Percentiles rank a stretch among this genome's conserved stretches.
Evolutionary conservation across 2,113 vertebrate genomes (phyloP).

Genomic region (Catagonus wagneri): DNA sequence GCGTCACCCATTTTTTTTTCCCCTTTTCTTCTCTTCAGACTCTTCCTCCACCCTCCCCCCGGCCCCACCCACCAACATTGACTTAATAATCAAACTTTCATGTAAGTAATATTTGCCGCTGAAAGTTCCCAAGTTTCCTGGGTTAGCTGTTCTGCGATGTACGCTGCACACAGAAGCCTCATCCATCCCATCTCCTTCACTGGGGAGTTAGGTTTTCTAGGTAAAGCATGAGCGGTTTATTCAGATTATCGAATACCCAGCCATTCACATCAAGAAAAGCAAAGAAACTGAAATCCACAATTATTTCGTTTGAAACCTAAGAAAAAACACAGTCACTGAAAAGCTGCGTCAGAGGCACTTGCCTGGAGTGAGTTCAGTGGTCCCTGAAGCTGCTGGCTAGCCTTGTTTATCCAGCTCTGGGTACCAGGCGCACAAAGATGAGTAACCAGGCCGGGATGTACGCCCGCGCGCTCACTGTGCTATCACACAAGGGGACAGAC

Average conservation of each 20-base stretch:
- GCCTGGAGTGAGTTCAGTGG: too few relatives aligned
- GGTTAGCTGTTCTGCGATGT: background rate
- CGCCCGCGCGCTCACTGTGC: background rate
- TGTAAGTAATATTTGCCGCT: background rate
- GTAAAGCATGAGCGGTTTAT: background rate
- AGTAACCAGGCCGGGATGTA: background rate
- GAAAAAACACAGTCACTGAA: background rate
- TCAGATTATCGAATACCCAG: background rate
- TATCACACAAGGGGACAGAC: background rate
- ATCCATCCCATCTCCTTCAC: background rate
- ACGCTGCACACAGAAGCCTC: background rate
- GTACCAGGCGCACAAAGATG: background rate
- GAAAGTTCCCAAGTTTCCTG: background rate
- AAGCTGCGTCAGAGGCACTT: background rate
- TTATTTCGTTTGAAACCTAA: conserved; percentile 11
- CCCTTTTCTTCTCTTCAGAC: background rate
- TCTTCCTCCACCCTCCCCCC: background rate
- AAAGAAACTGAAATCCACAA: background rate
- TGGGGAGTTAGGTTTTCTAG: background rate
- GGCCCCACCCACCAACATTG: background rate
- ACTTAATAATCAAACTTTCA: background rate
- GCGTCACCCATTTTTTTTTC: background rate
- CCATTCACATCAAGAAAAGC: background rate
- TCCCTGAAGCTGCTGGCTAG: background rate
- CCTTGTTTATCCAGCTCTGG: background rate